Conservation (phyloP, 2,797 vertebrate species). For the Ambastaia sidthimunki region DNA sequence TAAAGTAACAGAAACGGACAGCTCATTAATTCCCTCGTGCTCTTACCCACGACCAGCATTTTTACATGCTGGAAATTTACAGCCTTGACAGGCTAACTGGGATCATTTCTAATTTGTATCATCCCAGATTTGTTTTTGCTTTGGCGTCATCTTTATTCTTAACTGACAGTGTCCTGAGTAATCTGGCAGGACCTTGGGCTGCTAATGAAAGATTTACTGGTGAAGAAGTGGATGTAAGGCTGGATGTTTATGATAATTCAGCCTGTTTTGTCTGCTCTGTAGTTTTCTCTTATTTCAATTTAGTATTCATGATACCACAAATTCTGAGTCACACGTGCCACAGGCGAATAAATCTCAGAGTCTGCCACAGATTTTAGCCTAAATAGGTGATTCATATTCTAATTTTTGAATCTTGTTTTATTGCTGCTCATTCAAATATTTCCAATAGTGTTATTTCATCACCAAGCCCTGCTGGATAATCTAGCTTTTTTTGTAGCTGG, state of each 20-base stretch:
- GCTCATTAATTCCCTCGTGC: constrained; percentile 76
- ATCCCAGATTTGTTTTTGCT: constrained; percentile 82
- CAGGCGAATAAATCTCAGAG: constrained; percentile 42
- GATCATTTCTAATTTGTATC: constrained; percentile 78
- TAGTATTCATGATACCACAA: constrained; percentile 33
- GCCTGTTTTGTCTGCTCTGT: constrained; percentile 72
- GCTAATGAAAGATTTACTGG: constrained; percentile 74
- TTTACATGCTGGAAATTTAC: constrained; percentile 74
- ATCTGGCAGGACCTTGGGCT: constrained; percentile 74
- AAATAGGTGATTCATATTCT: no score
- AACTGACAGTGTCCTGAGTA: constrained; percentile 79
- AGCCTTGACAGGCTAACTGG: constrained; percentile 76
- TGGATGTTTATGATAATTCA: constrained; percentile 81
- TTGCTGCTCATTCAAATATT: no score
- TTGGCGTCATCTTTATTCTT: constrained; percentile 81
- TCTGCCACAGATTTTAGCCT: no score
- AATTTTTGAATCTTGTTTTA: no score
- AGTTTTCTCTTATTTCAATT: constrained; percentile 42
- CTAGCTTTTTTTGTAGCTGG: no score
- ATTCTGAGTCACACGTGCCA: constrained; percentile 26
- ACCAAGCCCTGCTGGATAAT: no score
- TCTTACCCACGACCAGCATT: constrained; percentile 65
- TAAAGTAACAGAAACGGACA: constrained; percentile 77
- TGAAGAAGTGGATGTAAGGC: constrained; percentile 68
- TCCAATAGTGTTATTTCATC: no score